These are phyloP conservation scores for Brenthis ino DNA, from an alignment of 2,888 invertebrate species.

Conservation along the genomic window DNA sequence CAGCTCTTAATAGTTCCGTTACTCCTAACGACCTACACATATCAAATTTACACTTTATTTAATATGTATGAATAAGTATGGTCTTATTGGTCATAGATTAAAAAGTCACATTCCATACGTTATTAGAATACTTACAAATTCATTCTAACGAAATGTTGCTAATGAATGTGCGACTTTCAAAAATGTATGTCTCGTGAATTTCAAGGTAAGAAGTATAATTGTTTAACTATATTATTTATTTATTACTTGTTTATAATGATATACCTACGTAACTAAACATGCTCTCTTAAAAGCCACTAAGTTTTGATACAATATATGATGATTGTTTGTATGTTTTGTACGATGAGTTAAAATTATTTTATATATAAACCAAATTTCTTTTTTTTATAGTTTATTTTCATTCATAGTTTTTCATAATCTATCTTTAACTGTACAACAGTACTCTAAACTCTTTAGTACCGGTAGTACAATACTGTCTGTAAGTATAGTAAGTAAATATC, in stretches of 20 bases:
- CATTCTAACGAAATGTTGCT: conserved; percentile 29
- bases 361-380: no score
- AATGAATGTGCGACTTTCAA: conserved; percentile 31
- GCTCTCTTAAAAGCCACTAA: not conserved
- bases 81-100: not conserved
- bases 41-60: conserved; percentile 27
- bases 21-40: conserved; percentile 17
- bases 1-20: not conserved
- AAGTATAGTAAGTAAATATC: conserved; percentile 4
- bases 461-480: not conserved
- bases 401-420: no score
- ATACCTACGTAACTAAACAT: not conserved
- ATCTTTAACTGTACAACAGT: no score
- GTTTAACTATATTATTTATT: conserved; percentile 1
- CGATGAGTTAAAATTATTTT: no score
- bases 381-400: no score
- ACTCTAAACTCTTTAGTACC: not conserved
- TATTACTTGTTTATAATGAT: not conserved
- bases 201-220: conserved; percentile 32
- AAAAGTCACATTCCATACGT: conserved; percentile 23
- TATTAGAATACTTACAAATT: conserved; percentile 25
- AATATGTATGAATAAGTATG: conserved; percentile 13
- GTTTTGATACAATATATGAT: not conserved
- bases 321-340: no score
- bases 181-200: conserved; percentile 32